Evolutionary conservation across 1,140 invertebrate genomes (phyloP), one percentile per base, ranked within the genome.

Genomic region (Epicauta chinensis): DNA sequence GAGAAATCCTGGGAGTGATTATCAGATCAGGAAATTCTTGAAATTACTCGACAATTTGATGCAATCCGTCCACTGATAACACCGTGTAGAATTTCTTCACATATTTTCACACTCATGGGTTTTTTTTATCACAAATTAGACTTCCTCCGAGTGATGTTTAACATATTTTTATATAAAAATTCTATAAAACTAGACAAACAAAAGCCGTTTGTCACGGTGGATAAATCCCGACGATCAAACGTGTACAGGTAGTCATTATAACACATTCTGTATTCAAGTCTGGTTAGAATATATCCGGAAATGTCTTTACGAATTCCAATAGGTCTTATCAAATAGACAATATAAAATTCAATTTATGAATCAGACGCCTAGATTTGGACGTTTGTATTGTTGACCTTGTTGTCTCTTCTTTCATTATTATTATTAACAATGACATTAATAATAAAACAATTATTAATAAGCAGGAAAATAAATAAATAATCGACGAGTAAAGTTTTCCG

Each of bases 161-260:
- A n/a, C n/a, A n/a, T n/a, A 23, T 7, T 23, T 23, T 23, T 23
- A 7, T 23, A 23, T n/a, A n/a, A n/a, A n/a, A n/a, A n/a, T 23
- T 23, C 23, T 23, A 23, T 23, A 23, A 23, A 23, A 7, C 23
- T 3, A 23, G 23, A 7, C 7, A 43, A 40, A 50, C 37, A 50
- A 41, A 35, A 38, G 40, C 47, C n/a, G 37, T 41, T 50, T 41
- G 47, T 50, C 47, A 50, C 39, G 47, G 23, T 40, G 40, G 47
- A 50, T 41, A 41, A 41, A 41, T 38, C 47, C 30, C 47, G 12
- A 48, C 36, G 30, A 41, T 34, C 5, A 41, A 23, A 17, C 34
- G 10, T 38, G 47, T 43, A 55, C 53, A 55, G 53, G 53, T 55
- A 55, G 53, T 55, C 46, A 55, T 55, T 55, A 55, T 55, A 46